Evolutionary conservation across 2,888 invertebrate species (phyloP), one percentile per base, ranked within the genome.

Genomic region (Mycalesis mineus): DNA sequence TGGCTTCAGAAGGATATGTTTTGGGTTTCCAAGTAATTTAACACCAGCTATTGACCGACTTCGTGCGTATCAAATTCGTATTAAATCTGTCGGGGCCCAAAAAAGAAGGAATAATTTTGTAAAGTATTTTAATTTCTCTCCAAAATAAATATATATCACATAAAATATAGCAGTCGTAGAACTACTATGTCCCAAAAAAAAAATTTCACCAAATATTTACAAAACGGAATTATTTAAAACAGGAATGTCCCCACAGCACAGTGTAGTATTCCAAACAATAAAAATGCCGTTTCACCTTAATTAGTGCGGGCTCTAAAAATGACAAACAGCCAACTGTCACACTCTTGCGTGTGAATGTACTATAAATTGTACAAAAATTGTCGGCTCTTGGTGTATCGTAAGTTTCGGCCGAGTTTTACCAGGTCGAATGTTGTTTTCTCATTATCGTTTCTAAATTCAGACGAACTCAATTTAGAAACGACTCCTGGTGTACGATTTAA

Each of bases 261-360:
- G 22, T 33, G 49, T n/a, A 7, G 36, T 31, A 22, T 39, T 40
- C n/a, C 36, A 52, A 49, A 54, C 37, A 37, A 37, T 49, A 49
- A 50, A 73, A 70, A 69, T 71, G 65, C 66, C 59, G 68, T 60
- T 62, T 62, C 49, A 49, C 52, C 52, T 62, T 60, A 61, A 61
- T 65, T 63, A 59, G 59, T 53, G 28, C 22, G 41, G 44, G 51
- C 58, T 60, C 45, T 48, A 55, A 48, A 63, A 57, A 57, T 59
- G 57, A 63, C 49, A 63, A 61, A 61, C 77, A 65, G 79, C 66
- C 66, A 29, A 58, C 51, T 74, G 79, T 80, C 86, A 87, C 85
- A 88, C 85, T 68, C 66, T 73, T 83, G 87, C 87, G 86, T 87
- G 87, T 75, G 69, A 64, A 64, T 50, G 67, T 53, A 66, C 79